Base-by-base conservation (phyloP, 2,888 invertebrate species). In the Alloscopus bannaensis region DNA sequence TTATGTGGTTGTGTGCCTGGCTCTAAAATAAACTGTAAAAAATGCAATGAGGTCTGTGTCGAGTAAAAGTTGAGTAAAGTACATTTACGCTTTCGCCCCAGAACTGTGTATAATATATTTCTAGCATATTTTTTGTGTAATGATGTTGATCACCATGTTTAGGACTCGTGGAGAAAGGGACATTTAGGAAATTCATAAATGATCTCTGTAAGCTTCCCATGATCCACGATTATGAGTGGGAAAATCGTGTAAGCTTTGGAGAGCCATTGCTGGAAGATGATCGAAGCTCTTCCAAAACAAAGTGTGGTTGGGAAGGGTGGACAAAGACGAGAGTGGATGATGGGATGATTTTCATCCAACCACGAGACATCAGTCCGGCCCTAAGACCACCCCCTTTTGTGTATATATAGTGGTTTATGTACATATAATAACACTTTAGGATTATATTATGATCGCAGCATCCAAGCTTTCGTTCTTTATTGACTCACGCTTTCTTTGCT, bases 141-240 rank as follows among this genome's bases (percentile, higher is more conserved):
- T 36, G 16, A 20, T 20, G 31, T 6, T 50, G 18, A 47, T 68
- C 16, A 55, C n/a, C 42, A 57, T 42, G 57, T 40, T n/a, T 47
- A 22, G 40, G 6, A 20, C 59, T 45, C 28, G 47, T 45, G 20
- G 47, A 59, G 66, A 40, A 73, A 66, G 55, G 59, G 31, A 55
- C 55, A 24, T 64, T 65, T 65, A 59, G 75, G 57, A 75, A 75
- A 75, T 66, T 75, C 65, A 75, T 75, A 66, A 75, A 45, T 45
- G 26, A 64, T 62, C 28, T 47, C 55, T 57, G 62, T 64, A 40
- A 75, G 75, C 65, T 45, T 16, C 24, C 65, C 52, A 65, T 55
- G 42, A 64, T 62, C 45, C 20, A 28, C 60, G 47, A 36, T 57
- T 24, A 36, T 26, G 47, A 24, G 16, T 3, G n/a, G 47, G 47